Evolutionary conservation across 53 echinoderm and acorn worm species (phyloP), one percentile per base, ranked within the genome.

Genomic region (Holothuria scabra): DNA sequence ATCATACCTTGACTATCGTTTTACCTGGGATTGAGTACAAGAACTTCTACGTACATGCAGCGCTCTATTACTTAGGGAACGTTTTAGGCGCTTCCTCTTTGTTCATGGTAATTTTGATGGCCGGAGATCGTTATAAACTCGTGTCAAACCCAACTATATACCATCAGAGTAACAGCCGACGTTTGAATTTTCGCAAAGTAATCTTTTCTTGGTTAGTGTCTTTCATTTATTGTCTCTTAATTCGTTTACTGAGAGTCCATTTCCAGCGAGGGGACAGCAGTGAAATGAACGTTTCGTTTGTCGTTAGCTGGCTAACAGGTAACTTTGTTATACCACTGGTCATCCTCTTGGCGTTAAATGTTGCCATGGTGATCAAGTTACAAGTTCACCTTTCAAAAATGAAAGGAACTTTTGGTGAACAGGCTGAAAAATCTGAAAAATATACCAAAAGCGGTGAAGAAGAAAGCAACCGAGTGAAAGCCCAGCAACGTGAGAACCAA

Each of bases 21-120:
- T 67, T 19, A 35, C 67, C 67, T 35, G 67, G 67, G 11, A 35
- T 67, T 35, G 67, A 67, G 34, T 67, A 67, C 67, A 35, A 16
- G 14, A 67, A 67, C 30, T 22, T 67, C 13, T 67, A 67, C 30
- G 67, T 22, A 24, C 32, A 32, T 25, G 8, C 32, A 13, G 25
- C 31, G 7, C 32, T 67, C 32, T 33, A 31, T 19, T 67, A 67
- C 67, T 31, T 67, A 13, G 67, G 28, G 8, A 31, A 67, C 20
- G 14, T 67, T 12, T 18, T 29, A 8, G 67, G 32, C 8, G 32
- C 32, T 19, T 32, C 67, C 2, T 67, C 67, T 7, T 32, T 67
- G 11, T 67, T 24, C 5, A 20, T 22, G n/a, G 67, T 67, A 0
- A 29, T 67, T 9, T 7, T 29, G 30, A 67, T 67, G 67, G 34